Evolutionary conservation across 2,797 vertebrate species (phyloP).

Genomic region (Heteromormyrus szaboi): DNA sequence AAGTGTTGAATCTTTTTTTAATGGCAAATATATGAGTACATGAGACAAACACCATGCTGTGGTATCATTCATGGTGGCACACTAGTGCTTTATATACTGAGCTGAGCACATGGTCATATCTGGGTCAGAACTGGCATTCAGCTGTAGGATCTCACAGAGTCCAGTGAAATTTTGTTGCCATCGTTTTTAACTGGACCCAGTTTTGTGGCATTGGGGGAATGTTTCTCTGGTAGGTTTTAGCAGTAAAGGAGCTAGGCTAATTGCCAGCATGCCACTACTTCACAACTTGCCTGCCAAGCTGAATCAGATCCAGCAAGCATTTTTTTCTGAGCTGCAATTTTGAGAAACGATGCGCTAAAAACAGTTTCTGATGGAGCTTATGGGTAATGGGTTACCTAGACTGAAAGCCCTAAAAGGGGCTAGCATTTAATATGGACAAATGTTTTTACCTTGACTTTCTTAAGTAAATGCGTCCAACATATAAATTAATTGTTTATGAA

Average conservation of each 20-base stretch:
- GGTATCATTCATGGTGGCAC: not conserved
- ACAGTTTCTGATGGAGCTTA: not conserved
- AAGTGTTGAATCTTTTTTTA: not conserved
- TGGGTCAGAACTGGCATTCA: not conserved
- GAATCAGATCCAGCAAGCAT: not conserved
- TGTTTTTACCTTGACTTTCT: not conserved
- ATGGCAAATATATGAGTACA: not conserved
- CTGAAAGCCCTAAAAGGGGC: not conserved
- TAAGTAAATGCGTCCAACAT: not conserved
- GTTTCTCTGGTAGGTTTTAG: not conserved
- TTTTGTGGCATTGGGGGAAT: not conserved
- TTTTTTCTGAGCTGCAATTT: not conserved
- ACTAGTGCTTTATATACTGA: not conserved
- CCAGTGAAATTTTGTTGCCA: not conserved
- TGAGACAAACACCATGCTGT: not conserved
- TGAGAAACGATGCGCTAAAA: not conserved
- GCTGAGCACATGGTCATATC: not conserved
- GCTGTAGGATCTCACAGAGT: not conserved
- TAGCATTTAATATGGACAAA: not conserved
- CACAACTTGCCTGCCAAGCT: not conserved
- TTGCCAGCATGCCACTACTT: not conserved
- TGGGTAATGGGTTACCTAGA: not conserved
- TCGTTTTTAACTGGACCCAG: not conserved
- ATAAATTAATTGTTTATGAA: not conserved
- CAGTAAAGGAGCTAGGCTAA: not conserved